phyloP scores from a whole-genome alignment of 2,113 vertebrate species.

The Atrichornis clamosus region DNA sequence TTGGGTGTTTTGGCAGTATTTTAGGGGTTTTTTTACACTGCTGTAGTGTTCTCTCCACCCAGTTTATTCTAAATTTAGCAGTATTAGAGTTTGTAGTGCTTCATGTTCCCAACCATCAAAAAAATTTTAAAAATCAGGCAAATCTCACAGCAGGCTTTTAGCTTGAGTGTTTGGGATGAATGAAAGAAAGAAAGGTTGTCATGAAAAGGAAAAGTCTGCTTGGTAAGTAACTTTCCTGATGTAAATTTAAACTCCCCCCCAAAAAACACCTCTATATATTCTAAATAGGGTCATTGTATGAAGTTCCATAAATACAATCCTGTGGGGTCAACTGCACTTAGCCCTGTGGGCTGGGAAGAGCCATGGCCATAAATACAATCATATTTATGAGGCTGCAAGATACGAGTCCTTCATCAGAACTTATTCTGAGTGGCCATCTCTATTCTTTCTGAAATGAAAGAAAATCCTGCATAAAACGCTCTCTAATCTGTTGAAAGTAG shows the following conservation, averaged over 20 bases:
- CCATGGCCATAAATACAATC: neutral
- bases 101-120: neutral
- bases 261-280: neutral
- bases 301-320: neutral
- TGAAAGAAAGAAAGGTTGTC: neutral
- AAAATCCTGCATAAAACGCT: neutral
- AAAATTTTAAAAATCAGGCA: neutral
- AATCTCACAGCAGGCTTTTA: neutral
- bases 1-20: neutral
- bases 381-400: neutral
- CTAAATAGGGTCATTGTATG: neutral
- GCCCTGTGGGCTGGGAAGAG: too few relatives aligned
- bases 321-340: neutral
- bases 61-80: neutral
- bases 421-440: neutral
- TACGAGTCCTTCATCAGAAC: neutral
- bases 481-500: neutral
- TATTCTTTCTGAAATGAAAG: neutral
- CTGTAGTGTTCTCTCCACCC: neutral
- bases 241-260: neutral
- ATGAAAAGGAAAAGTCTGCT: neutral
- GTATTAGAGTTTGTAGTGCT: accelerated
- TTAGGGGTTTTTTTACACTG: neutral
- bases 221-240: neutral
- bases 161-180: neutral